Percentiles rank a stretch among this genome's conserved stretches.
Evolutionary conservation across 1,140 invertebrate genomes (phyloP).

Genomic region (Hylyphantes graminicola): DNA sequence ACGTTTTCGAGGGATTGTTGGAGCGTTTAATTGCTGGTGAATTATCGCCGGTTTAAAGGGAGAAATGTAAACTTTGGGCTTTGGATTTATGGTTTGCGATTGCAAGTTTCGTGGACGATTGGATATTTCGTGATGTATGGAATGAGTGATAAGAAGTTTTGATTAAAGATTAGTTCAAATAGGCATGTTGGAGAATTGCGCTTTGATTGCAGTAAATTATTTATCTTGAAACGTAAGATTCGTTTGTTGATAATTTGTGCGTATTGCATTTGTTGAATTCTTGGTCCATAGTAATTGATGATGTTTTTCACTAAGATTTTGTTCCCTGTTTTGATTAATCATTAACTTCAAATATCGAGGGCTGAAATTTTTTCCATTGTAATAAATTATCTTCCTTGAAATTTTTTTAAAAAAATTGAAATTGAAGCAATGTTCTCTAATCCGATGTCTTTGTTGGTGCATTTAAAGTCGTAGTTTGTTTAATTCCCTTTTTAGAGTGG

Average conservation of each 20-base stretch:
- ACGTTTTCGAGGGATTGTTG: slow-evolving; percentile 13
- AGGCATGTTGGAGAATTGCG: neutral
- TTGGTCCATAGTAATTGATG: neutral
- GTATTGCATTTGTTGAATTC: neutral
- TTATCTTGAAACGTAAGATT: neutral
- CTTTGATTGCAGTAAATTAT: neutral
- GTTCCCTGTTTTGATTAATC: too few relatives aligned
- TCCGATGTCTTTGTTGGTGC: too few relatives aligned
- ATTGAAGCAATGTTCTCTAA: too few relatives aligned
- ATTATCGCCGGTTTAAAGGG: slow-evolving; percentile 23
- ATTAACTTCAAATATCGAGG: too few relatives aligned
- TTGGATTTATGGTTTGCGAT: slow-evolving; percentile 8
- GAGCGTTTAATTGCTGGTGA: slow-evolving; percentile 23
- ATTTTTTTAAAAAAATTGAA: too few relatives aligned
- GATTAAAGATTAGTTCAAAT: neutral
- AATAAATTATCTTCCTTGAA: too few relatives aligned
- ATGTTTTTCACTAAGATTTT: too few relatives aligned
- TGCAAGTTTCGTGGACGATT: neutral
- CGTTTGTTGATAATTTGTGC: neutral
- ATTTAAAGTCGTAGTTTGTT: too few relatives aligned
- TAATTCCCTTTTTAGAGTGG: too few relatives aligned
- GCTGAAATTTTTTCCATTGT: too few relatives aligned
- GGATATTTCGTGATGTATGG: too few relatives aligned
- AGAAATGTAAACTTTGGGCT: slow-evolving; percentile 19
- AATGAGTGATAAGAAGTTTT: neutral